Base-by-base conservation (phyloP, 1,140 invertebrate genomes). In the Neodiprion fabricii region DNA sequence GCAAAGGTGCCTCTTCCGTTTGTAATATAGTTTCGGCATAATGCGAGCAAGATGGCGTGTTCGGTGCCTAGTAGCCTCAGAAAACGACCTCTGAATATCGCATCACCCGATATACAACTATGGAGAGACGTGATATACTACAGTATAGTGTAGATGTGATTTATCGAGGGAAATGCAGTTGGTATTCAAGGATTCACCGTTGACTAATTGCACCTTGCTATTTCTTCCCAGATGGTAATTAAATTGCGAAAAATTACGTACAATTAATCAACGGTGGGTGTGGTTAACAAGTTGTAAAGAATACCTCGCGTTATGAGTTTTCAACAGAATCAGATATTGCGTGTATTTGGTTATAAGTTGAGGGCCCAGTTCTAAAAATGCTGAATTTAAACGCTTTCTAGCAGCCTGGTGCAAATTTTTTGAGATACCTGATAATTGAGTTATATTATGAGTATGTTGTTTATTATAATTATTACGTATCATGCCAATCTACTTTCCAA, bases 41-140 rank as follows among this genome's bases (percentile, higher is more conserved):
- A 28, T n/a, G 73, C 73, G 48, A 74, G 73, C 11, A 74, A 61
- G 48, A 74, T 74, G 23, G 73, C 69, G 28, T 74, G 73, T 70
- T 74, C 73, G 49, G 67, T 70, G 28, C 73, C 48, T 5, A 74
- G 48, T 74, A 74, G 53, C n/a, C 70, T 74, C 2, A 74, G 50
- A 5, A 74, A 69, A 70, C 73, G 73, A 47, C 73, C 73, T 61
- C 73, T 65, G 53, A 74, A 74, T 40, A 21, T 61, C 12, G 21
- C 17, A 14, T 74, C 49, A 9, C 65, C 67, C 21, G 73, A 61
- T 23, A 11, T 28, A 47, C 48, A 17, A 73, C 53, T 61, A 40
- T 40, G 5, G 28, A 40, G 28, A 40, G 28, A 40, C 28, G 5
- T 40, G 28, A 40, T 40, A 40, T 40, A 40, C 28, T 40, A 40